Conservation (phyloP, 2,888 invertebrate species). For the Gisinianus flammeolus region DNA sequence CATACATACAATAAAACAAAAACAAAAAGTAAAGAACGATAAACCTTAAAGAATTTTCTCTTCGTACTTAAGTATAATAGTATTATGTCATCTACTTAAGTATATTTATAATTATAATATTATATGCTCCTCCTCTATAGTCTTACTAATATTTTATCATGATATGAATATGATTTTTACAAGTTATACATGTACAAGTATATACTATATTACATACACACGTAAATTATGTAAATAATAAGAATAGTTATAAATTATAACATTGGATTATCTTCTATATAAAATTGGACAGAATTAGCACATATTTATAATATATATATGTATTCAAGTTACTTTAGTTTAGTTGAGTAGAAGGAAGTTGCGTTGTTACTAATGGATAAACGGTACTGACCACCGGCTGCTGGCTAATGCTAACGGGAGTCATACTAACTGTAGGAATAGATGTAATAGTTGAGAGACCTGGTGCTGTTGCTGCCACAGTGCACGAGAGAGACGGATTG, state of each 20-base stretch:
- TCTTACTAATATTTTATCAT: too few relatives aligned
- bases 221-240: too few relatives aligned
- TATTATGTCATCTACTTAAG: too few relatives aligned
- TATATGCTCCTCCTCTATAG: too few relatives aligned
- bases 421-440: slow-evolving; percentile 47
- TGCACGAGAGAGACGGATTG: slow-evolving; percentile 47
- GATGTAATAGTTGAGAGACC: slow-evolving; percentile 54
- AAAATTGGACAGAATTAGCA: too few relatives aligned
- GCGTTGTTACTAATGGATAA: slow-evolving; percentile 55
- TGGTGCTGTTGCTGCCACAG: slow-evolving; percentile 52
- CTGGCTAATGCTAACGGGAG: slow-evolving; percentile 53
- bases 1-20: not conserved
- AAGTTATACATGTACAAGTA: too few relatives aligned
- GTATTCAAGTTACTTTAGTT: not conserved
- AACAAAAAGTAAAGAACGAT: not conserved
- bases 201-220: too few relatives aligned
- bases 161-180: too few relatives aligned
- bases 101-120: too few relatives aligned
- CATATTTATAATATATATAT: not conserved
- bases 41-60: not conserved
- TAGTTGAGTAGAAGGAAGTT: slow-evolving; percentile 46
- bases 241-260: too few relatives aligned
- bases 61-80: too few relatives aligned
- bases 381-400: slow-evolving; percentile 54
- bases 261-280: too few relatives aligned